Conservation (phyloP, 2,113 vertebrate genomes). For the Paramisgurnus dabryanus region DNA sequence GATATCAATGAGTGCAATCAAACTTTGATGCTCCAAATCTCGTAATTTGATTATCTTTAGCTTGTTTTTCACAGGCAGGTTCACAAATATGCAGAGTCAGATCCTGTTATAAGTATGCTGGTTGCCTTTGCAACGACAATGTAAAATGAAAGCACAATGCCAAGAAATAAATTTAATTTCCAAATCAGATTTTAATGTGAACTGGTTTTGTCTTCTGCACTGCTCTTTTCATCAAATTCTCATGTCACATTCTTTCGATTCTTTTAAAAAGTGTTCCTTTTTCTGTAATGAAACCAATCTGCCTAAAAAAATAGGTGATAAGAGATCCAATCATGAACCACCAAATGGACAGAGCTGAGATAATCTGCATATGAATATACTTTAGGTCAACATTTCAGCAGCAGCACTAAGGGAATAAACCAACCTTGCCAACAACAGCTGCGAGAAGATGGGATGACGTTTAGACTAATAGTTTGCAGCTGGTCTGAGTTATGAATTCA, state of each 20-base stretch:
- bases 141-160: too few species aligned
- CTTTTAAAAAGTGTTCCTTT: background rate
- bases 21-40: too few species aligned
- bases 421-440: slow-evolving; percentile 21
- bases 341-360: background rate
- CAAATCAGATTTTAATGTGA: background rate
- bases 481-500: slow-evolving; percentile 38
- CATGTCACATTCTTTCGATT: background rate
- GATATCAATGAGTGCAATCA: too few species aligned
- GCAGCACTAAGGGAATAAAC: background rate
- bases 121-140: too few species aligned
- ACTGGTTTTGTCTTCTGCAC: background rate
- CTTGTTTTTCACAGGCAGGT: too few species aligned
- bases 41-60: too few species aligned
- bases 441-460: slow-evolving; percentile 18
- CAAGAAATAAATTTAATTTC: too few species aligned
- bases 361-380: background rate
- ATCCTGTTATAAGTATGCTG: too few species aligned
- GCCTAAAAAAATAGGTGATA: slow-evolving; percentile 14
- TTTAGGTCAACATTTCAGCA: background rate
- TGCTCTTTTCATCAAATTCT: background rate
- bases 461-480: slow-evolving; percentile 23
- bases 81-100: too few species aligned
- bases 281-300: background rate
- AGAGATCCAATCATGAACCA: background rate